Conservation (phyloP, 2,113 vertebrate species). For the Tragelaphus scriptus region DNA sequence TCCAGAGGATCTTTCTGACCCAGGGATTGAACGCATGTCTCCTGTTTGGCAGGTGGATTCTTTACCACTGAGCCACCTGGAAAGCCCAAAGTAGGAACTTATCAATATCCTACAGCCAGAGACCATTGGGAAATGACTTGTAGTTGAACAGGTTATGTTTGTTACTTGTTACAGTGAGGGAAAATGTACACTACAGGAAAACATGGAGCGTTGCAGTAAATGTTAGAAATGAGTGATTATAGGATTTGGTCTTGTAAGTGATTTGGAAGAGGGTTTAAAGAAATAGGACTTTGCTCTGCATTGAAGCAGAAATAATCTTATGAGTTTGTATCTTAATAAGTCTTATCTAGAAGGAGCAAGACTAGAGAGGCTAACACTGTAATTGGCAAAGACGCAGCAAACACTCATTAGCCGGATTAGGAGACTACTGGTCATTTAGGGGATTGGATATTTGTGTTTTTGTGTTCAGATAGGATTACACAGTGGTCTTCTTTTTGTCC, state of each 20-base stretch:
- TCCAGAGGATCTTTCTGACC: background rate
- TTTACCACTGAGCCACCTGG: background rate
- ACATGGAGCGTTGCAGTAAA: background rate
- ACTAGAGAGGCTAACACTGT: background rate
- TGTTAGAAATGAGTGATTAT: background rate
- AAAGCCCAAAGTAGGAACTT: background rate
- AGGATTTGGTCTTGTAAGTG: background rate
- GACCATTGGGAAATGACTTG: background rate
- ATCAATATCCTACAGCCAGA: background rate
- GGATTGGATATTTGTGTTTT: background rate
- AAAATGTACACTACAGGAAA: background rate
- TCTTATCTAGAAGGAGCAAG: background rate
- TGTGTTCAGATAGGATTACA: background rate
- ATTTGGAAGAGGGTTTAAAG: background rate
- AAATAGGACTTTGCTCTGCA: background rate
- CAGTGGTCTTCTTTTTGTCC: background rate
- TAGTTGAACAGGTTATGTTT: background rate
- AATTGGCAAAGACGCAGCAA: background rate
- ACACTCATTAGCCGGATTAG: background rate
- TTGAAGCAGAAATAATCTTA: background rate
- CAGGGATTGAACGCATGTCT: background rate
- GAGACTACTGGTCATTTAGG: background rate
- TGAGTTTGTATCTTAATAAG: background rate
- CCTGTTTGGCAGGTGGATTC: background rate
- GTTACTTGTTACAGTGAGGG: background rate